These are phyloP conservation scores for Oryzias javanicus DNA, from an alignment of 2,113 vertebrate species.

Conservation along the genomic window DNA sequence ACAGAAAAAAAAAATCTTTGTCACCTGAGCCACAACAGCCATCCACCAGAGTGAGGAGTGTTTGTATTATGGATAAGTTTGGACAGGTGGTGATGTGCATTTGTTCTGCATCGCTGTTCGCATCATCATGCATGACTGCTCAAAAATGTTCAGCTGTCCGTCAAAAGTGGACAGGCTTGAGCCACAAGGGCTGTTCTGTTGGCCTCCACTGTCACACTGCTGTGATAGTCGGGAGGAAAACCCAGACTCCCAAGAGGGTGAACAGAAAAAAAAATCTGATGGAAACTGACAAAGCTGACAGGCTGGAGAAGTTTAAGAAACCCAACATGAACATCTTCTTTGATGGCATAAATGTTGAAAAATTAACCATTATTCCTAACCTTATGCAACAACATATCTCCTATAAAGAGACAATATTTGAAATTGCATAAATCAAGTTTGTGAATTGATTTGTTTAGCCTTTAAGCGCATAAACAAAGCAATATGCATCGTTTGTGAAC, in stretches of 20 bases:
- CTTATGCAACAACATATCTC: too few species aligned
- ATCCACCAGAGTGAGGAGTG: neutral
- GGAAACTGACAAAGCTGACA: neutral
- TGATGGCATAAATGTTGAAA: too few species aligned
- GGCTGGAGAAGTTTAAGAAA: too few species aligned
- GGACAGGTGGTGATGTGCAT: constrained; percentile 31
- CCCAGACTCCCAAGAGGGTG: constrained; percentile 1
- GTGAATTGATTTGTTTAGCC: too few species aligned
- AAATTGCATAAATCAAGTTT: too few species aligned
- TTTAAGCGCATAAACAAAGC: too few species aligned
- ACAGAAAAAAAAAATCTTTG: too few species aligned
- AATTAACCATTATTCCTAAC: too few species aligned
- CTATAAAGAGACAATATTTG: too few species aligned
- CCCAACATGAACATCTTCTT: too few species aligned
- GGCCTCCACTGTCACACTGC: constrained; percentile 16
- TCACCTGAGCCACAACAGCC: neutral
- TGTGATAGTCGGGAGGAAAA: constrained; percentile 27
- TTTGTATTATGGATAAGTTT: constrained; percentile 22
- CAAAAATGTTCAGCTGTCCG: constrained; percentile 16
- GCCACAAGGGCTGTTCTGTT: constrained; percentile 35
- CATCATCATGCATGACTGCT: constrained; percentile 42
- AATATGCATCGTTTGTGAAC: too few species aligned
- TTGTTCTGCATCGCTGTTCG: constrained; percentile 50
- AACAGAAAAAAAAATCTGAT: neutral
- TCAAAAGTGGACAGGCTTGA: constrained; percentile 37